Conservation (phyloP, 2,888 invertebrate genomes). For the Chaetoderma sp. region DNA sequence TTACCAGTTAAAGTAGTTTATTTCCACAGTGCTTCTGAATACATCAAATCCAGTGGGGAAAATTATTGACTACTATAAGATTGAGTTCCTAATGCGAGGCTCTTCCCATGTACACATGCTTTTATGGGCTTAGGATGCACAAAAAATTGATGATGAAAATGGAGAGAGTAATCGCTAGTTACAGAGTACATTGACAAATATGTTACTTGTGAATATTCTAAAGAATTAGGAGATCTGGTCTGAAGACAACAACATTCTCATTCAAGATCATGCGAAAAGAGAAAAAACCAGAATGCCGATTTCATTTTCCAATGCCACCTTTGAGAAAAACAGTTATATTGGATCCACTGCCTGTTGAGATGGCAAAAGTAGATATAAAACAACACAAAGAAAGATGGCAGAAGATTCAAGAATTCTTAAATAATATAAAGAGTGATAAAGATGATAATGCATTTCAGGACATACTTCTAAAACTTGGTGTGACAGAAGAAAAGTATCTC, state of each 20-base stretch:
- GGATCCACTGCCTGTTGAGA: slow-evolving; percentile 3
- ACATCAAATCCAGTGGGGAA: not conserved
- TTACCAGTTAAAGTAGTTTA: not conserved
- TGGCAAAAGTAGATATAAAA: not conserved
- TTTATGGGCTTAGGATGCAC: not conserved
- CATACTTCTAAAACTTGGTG: not conserved
- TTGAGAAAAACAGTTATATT: slow-evolving; percentile 13
- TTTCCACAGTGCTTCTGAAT: not conserved
- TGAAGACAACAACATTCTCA: not conserved
- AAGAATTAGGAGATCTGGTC: not conserved
- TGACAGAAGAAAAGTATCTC: slow-evolving; percentile 1
- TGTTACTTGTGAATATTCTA: not conserved
- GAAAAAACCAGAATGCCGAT: slow-evolving; percentile 1
- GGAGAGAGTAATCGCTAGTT: not conserved
- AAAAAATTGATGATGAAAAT: slow-evolving; percentile 4
- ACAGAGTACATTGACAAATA: slow-evolving; percentile 1
- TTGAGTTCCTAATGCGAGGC: not conserved
- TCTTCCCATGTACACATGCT: not conserved
- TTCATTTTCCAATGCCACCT: slow-evolving; percentile 18
- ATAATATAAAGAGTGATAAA: not conserved
- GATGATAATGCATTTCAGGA: not conserved
- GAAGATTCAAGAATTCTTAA: not conserved
- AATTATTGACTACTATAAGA: not conserved
- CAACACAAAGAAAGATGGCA: not conserved
- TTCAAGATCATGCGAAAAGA: slow-evolving; percentile 7